Conservation (phyloP, 2,888 invertebrate genomes). For the Tenthredo amoena region DNA sequence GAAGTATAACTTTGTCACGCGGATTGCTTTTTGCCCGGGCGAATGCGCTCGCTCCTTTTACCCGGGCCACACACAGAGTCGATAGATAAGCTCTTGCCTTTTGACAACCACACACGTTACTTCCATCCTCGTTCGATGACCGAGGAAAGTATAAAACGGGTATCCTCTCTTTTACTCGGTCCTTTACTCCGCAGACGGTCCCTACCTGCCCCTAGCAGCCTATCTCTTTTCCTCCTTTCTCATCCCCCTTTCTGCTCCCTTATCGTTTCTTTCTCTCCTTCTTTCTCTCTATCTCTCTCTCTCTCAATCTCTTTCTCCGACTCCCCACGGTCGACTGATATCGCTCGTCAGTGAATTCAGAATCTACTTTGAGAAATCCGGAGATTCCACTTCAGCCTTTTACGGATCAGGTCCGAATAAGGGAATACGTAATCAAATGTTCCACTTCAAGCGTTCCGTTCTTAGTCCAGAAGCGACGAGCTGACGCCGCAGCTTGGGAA, state of each 20-base stretch:
- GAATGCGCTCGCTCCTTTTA: conserved; percentile 2
- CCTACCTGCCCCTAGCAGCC: conserved; percentile 3
- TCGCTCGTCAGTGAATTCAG: conserved; percentile 47
- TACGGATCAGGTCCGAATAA: conserved; percentile 46
- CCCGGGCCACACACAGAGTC: conserved; percentile 59
- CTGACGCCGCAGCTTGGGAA: conserved; percentile 22
- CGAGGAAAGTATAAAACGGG: neutral
- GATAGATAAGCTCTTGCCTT: conserved; percentile 63
- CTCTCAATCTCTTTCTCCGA: neutral
- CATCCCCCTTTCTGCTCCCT: neutral
- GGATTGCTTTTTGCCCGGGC: conserved; percentile 65
- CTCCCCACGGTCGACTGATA: conserved; percentile 32
- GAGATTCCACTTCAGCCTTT: conserved; percentile 44
- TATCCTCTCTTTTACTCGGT: conserved; percentile 34
- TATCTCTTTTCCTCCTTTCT: conserved; percentile 28
- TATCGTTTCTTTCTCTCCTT: conserved; percentile 14
- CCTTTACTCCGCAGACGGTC: neutral
- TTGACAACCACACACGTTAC: conserved; percentile 61
- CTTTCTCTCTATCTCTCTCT: neutral
- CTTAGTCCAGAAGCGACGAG: conserved; percentile 4
- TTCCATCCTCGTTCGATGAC: conserved; percentile 38
- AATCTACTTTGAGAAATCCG: conserved; percentile 45
- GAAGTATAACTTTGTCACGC: conserved; percentile 69
- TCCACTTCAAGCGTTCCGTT: conserved; percentile 30
- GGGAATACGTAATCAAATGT: conserved; percentile 47